Conservation (phyloP, 2,113 vertebrate genomes). For the Edolisoma coerulescens region DNA sequence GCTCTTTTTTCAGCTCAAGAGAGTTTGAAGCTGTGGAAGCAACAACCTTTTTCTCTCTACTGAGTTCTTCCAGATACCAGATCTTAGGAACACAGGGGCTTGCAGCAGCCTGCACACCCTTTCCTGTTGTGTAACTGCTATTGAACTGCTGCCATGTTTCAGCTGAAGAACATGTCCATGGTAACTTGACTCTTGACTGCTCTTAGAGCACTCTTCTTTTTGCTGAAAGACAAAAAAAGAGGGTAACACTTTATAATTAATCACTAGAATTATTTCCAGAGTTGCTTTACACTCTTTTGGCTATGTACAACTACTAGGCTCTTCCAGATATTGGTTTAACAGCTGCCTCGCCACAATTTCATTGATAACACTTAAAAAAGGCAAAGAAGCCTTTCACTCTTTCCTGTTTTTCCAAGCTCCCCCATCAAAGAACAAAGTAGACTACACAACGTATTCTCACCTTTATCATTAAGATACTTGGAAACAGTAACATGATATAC, state of each 20-base stretch:
- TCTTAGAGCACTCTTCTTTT: not conserved
- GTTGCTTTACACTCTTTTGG: not conserved
- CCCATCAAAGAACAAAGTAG: not conserved
- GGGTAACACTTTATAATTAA: not conserved
- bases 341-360: not conserved
- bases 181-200: not conserved
- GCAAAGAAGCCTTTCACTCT: not conserved
- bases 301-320: not conserved
- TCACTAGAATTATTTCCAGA: not conserved
- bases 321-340: not conserved
- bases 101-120: not conserved
- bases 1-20: not conserved
- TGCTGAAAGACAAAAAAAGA: not conserved
- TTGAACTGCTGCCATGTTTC: not conserved
- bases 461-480: not conserved
- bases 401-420: not conserved
- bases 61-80: not conserved
- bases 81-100: not conserved
- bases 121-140: not conserved
- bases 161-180: accelerated
- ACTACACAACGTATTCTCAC: not conserved
- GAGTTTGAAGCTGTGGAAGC: not conserved
- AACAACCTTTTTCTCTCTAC: not conserved
- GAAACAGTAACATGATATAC: accelerated
- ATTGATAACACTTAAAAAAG: not conserved